Evolutionary conservation across 2,113 vertebrate species (phyloP), one percentile per base, ranked within the genome.

Genomic region (Mesoclemmys tuberculata): DNA sequence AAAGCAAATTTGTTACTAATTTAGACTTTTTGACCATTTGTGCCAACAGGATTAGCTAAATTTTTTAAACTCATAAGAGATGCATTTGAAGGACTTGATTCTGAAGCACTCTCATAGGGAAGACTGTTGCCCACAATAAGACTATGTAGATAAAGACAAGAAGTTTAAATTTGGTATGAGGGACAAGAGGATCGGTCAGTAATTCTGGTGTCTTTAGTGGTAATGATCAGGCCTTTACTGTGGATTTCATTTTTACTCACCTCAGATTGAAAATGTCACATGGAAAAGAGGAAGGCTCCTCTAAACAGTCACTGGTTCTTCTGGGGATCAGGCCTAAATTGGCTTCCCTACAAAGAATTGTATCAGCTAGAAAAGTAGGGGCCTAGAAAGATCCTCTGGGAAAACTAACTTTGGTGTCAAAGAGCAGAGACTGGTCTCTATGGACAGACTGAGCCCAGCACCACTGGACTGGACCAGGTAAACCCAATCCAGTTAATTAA

Each of bases 31-130:
- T 46, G 18, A 89, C 61, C 71, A 56, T 84, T 56, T 55, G 52
- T 52, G 82, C 87, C 95, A 94, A 82, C 35, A 93, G 92, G 88
- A 95, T 94, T 92, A 95, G 78, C 38, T 44, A 93, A 93, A 48
- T 48, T 54, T 93, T 93, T 85, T 55, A 19, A 96, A 93, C 88
- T 49, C 46, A 91, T 91, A 44, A 88, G 88, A 90, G 87, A 35
- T 82, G 83, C 77, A 87, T 90, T 83, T 77, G 94, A 94, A 93
- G 88, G 71, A 71, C 90, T 96, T 68, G 61, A 93, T 92, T 86
- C 81, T 95, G 78, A 83, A 93, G 58, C 56, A 78, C 26, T 13
- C 6, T 85, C 58, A 83, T 82, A 95, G 77, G 75, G 86, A 81
- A 92, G 89, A 83, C 38, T 71, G 80, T 79, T 92, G 68, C 81